Conservation (phyloP, 2,888 invertebrate genomes). For the Dasypolia templi region DNA sequence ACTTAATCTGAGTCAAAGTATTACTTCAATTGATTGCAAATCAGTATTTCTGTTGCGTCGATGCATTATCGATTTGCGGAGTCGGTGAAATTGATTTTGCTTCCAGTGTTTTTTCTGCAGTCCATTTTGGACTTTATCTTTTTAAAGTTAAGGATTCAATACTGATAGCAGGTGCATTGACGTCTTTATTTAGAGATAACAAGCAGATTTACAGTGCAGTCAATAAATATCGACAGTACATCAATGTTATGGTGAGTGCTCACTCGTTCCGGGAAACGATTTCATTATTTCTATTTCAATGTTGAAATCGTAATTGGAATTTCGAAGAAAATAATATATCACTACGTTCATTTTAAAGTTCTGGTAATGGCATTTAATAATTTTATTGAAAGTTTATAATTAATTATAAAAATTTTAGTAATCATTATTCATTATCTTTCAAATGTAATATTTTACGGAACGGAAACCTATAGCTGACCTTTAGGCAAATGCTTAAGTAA, state of each 20-base stretch:
- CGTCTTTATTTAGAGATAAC: conserved; percentile 61
- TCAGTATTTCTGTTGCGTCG: conserved; percentile 41
- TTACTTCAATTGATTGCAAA: conserved; percentile 62
- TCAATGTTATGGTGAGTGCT: conserved; percentile 41
- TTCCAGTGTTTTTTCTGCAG: conserved; percentile 1
- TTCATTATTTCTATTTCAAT: conserved; percentile 24
- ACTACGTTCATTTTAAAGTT: neutral
- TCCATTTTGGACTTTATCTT: conserved; percentile 17
- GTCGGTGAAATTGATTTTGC: conserved; percentile 43
- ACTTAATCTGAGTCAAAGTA: conserved; percentile 56
- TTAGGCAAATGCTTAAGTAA: neutral
- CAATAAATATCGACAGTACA: conserved; percentile 59
- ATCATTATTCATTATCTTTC: neutral
- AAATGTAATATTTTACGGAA: neutral
- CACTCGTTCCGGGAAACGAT: conserved; percentile 30
- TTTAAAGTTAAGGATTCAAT: neutral
- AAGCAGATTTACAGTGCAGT: conserved; percentile 63
- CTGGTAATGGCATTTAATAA: neutral
- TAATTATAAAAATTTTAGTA: no score
- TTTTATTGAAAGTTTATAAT: no score
- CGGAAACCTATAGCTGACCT: neutral
- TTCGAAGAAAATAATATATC: neutral
- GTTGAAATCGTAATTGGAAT: neutral
- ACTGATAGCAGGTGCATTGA: conserved; percentile 1
- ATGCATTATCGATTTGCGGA: conserved; percentile 48